Conservation (phyloP, 2,888 invertebrate genomes). For the Brachyptera putata region DNA sequence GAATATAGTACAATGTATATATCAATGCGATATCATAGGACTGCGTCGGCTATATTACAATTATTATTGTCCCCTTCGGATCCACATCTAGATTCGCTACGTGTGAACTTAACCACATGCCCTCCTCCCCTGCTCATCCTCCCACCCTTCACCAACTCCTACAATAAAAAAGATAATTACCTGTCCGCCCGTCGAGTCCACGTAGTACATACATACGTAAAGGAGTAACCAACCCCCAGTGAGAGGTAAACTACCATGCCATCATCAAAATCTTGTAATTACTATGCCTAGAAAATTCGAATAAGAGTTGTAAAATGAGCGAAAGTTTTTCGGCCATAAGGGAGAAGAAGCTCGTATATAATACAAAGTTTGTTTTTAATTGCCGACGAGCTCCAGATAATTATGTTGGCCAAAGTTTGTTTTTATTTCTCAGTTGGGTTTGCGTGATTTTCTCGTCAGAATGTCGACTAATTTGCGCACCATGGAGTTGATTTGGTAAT, state of each 20-base stretch:
- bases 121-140: background rate
- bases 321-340: constrained; percentile 11
- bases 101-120: constrained; percentile 1
- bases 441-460: background rate
- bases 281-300: constrained; percentile 14
- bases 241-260: constrained; percentile 13
- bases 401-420: constrained; percentile 15
- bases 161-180: constrained; percentile 28
- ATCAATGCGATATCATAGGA: too few species aligned
- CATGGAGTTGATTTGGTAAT: constrained; percentile 4
- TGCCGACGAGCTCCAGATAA: background rate
- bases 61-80: background rate
- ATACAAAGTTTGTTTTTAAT: constrained; percentile 18
- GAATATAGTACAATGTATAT: too few species aligned
- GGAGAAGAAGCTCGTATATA: constrained; percentile 3
- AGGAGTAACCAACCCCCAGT: background rate
- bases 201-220: background rate
- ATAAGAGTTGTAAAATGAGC: background rate
- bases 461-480: background rate
- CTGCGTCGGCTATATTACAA: too few species aligned
- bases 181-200: constrained; percentile 22
- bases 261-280: constrained; percentile 28
- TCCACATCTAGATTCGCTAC: background rate
- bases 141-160: background rate
- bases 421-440: background rate